Base-by-base conservation (phyloP, 1,140 invertebrate genomes). In the Drosophila sechellia region DNA sequence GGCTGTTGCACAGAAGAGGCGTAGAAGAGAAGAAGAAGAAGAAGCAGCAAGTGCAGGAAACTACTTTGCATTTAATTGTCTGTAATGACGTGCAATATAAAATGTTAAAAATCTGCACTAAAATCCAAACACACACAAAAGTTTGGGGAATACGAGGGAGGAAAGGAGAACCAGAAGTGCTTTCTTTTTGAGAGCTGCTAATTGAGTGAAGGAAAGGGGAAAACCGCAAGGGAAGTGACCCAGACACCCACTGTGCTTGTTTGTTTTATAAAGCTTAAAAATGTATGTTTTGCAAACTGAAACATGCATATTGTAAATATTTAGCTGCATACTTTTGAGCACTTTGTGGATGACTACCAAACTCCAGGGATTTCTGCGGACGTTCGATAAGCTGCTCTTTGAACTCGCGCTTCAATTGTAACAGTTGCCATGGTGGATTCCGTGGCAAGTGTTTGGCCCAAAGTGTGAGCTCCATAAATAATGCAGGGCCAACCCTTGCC, bases 41-140 rank as follows among this genome's bases (percentile, higher is more conserved):
- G 77, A 69, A 49, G 78, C 68, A 70, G 69, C 74, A 89, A 89
- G 75, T 86, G 86, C 90, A 92, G 91, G 91, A 92, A 92, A 91
- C 91, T 92, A 91, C 83, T 92, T 92, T 92, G 91, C 91, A 92
- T 92, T 92, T 92, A 92, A 92, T 92, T 92, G 91, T 91, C 89
- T 91, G 85, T 92, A 92, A 92, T 92, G 90, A 91, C 90, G 90
- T 92, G 90, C 90, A 92, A 92, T 92, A 92, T 91, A 87, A 87
- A 87, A 87, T 87, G 84, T 87, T 87, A 70, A 89, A 87, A 87
- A 87, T 87, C 84, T 89, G 86, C 81, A 89, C 77, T 81, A 71
- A 74, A 89, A 86, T 85, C 78, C 64, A 49, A 84, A 77, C 56
- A 64, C 55, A 59, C 58, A 64, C 0, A 17, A 64, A 64, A 42